A percentile compares a stretch with the other conserved stretches of the same genome.
Evolutionary conservation across 2,888 invertebrate species (phyloP).

Genomic region (Morpho helenor): DNA sequence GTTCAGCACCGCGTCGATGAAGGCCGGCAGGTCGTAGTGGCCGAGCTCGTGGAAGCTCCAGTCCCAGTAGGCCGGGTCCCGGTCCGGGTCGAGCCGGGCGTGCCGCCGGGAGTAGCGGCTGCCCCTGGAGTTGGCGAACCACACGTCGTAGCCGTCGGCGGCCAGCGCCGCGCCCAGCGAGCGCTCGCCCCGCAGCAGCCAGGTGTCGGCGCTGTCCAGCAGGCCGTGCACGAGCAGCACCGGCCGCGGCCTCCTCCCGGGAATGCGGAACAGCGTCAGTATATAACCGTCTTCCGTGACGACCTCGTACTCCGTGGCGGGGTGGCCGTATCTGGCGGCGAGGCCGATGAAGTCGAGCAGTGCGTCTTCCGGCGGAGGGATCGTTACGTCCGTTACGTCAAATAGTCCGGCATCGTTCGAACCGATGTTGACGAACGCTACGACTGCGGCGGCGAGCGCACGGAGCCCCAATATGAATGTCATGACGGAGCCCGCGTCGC

Average conservation of each 20-base stretch:
- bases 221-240: conserved; percentile 37
- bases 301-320: conserved; percentile 28
- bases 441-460: neutral
- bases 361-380: conserved; percentile 1
- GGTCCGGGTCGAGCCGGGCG: conserved; percentile 41
- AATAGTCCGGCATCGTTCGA: neutral
- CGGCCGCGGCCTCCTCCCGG: conserved; percentile 29
- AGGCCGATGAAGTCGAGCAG: conserved; percentile 28
- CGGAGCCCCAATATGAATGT: too few relatives aligned
- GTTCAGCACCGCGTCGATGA: conserved; percentile 49
- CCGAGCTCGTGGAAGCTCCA: conserved; percentile 85
- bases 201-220: conserved; percentile 35
- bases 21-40: conserved; percentile 82
- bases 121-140: conserved; percentile 69
- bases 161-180: conserved; percentile 35
- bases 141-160: conserved; percentile 43
- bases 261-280: conserved; percentile 34
- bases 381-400: neutral
- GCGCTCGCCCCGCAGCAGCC: conserved; percentile 33
- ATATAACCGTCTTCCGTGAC: conserved; percentile 42
- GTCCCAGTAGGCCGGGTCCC: conserved; percentile 59
- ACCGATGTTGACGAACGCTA: neutral
- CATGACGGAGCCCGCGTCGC: too few relatives aligned
- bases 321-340: conserved; percentile 29
- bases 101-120: conserved; percentile 79